Evolutionary conservation across 2,888 invertebrate genomes (phyloP).

Genomic region (Xestia c-nigrum): DNA sequence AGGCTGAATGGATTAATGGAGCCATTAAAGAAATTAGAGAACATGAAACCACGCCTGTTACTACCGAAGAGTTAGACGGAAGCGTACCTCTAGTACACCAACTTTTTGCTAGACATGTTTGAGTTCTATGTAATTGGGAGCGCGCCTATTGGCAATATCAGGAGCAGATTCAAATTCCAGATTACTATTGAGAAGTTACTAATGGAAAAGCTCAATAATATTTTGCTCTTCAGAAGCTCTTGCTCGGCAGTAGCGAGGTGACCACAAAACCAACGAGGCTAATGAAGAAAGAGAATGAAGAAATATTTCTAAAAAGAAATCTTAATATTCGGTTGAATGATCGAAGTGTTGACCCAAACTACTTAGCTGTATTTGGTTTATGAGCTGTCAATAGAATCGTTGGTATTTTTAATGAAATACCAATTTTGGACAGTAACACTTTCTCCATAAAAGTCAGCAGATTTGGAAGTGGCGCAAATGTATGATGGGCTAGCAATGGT

Average conservation of each 20-base stretch:
- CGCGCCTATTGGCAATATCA: background rate
- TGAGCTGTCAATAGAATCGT: conserved; percentile 34
- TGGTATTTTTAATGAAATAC: conserved; percentile 36
- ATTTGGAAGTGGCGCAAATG: conserved; percentile 32
- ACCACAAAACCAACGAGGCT: background rate
- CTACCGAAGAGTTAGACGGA: background rate
- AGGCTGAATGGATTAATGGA: background rate
- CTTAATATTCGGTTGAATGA: background rate
- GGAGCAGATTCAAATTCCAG: too few relatives aligned
- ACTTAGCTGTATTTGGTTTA: conserved; percentile 31
- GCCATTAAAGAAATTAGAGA: background rate
- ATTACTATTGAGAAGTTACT: background rate
- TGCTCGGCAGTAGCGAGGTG: background rate
- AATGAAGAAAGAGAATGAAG: background rate
- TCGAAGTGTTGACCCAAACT: conserved; percentile 21
- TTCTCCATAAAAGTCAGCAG: conserved; percentile 15
- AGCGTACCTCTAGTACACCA: background rate
- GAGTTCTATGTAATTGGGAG: background rate
- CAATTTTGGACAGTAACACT: conserved; percentile 17
- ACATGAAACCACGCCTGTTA: background rate
- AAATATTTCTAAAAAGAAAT: background rate
- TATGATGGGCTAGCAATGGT: background rate
- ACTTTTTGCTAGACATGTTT: background rate
- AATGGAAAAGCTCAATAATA: background rate
- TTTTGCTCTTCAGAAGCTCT: background rate